Evolutionary conservation across 2,888 invertebrate genomes (phyloP).

Genomic region (Drosophila conformis): DNA sequence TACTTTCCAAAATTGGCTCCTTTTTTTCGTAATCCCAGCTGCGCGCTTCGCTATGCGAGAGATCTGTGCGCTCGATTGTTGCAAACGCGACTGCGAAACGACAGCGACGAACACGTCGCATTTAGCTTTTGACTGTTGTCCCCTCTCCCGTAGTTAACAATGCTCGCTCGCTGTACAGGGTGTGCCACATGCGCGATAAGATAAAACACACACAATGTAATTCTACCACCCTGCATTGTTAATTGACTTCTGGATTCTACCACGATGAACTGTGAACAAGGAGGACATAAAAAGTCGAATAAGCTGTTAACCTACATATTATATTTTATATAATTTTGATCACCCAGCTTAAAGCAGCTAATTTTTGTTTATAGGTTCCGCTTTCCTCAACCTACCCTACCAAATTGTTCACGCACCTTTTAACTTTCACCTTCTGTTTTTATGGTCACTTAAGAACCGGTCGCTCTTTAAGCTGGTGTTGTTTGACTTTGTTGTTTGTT

Average conservation of each 20-base stretch:
- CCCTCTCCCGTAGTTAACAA: slow-evolving; percentile 69
- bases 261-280: too few species aligned
- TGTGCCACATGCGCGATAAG: slow-evolving; percentile 61
- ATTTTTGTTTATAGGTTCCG: slow-evolving; percentile 9
- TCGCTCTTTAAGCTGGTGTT: slow-evolving; percentile 10
- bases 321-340: not conserved
- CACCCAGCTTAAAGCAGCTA: not conserved
- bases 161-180: slow-evolving; percentile 65
- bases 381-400: slow-evolving; percentile 61
- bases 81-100: slow-evolving; percentile 61
- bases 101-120: slow-evolving; percentile 21
- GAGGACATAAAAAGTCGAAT: not conserved
- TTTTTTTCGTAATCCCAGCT: not conserved
- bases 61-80: slow-evolving; percentile 59
- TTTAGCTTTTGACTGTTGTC: slow-evolving; percentile 36
- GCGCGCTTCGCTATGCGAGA: slow-evolving; percentile 2
- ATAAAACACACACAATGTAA: slow-evolving; percentile 53
- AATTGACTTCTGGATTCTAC: slow-evolving; percentile 17
- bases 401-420: slow-evolving; percentile 24
- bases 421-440: slow-evolving; percentile 57
- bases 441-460: slow-evolving; percentile 38
- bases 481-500: slow-evolving; percentile 15
- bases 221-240: slow-evolving; percentile 15
- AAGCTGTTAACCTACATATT: not conserved
- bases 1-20: slow-evolving; percentile 2